These are phyloP conservation scores for Hypotaenidia okinawae DNA, from an alignment of 2,797 vertebrate species.

Conservation along the genomic window DNA sequence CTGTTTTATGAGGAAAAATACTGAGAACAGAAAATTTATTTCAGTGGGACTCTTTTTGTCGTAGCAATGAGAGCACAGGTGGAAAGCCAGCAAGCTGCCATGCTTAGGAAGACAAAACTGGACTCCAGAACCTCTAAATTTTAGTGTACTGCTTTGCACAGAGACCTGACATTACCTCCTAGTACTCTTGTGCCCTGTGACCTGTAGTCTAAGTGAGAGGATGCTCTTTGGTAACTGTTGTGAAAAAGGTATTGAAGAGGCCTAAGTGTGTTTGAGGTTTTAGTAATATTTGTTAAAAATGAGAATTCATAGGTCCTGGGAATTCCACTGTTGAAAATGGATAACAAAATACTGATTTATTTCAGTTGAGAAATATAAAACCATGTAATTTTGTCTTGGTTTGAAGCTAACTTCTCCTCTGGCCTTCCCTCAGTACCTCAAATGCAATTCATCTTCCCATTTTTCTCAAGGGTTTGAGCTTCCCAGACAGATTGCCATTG, in stretches of 20 bases:
- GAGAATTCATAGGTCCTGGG: not conserved
- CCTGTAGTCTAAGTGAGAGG: not conserved
- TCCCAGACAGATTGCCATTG: not conserved
- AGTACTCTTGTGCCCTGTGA: not conserved
- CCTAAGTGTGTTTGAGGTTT: not conserved
- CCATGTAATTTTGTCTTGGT: not conserved
- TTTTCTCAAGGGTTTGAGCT: not conserved
- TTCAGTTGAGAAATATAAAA: not conserved
- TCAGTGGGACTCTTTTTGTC: not conserved
- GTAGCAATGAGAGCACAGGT: not conserved
- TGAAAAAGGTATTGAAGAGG: not conserved
- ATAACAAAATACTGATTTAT: not conserved
- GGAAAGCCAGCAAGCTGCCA: not conserved
- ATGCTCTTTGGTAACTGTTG: not conserved
- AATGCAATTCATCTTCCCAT: rapidly evolving
- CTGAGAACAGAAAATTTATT: not conserved
- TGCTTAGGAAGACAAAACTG: not conserved
- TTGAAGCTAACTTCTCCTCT: not conserved
- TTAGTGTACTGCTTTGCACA: not conserved
- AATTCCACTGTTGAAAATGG: not conserved
- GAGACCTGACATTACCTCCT: not conserved
- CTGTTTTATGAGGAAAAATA: not conserved
- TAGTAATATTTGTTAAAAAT: not conserved
- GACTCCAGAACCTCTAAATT: not conserved
- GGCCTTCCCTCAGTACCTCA: not conserved